A percentile compares a stretch with the other conserved stretches of the same genome.
phyloP scores from a whole-genome alignment of 1,140 invertebrate genomes.

The Sycophaga agraensis region DNA sequence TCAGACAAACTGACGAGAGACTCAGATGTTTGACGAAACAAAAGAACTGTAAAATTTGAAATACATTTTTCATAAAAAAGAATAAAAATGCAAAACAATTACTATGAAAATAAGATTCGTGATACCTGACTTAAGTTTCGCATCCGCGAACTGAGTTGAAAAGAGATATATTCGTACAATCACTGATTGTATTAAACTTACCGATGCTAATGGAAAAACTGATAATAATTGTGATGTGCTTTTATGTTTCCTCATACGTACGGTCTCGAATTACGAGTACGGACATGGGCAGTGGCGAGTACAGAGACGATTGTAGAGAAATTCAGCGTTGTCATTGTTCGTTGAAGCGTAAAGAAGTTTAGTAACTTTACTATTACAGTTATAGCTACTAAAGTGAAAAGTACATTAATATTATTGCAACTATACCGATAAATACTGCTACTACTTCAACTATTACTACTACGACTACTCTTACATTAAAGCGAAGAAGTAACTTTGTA shows the following conservation, averaged over 20 bases:
- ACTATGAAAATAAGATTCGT: not conserved
- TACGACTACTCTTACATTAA: conserved; percentile 16
- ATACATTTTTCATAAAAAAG: conserved; percentile 10
- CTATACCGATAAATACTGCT: not conserved
- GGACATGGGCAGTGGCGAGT: conserved; percentile 28
- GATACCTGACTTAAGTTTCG: conserved; percentile 2
- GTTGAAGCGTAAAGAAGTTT: conserved; percentile 42
- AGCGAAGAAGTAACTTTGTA: not conserved
- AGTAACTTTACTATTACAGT: conserved; percentile 37
- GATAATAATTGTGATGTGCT: conserved; percentile 41
- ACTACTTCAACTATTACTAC: conserved; percentile 1
- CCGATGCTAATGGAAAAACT: not conserved
- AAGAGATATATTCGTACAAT: not conserved
- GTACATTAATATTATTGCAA: not conserved
- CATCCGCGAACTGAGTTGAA: not conserved
- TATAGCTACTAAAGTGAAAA: conserved; percentile 17
- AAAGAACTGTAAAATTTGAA: not conserved
- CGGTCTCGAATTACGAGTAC: conserved; percentile 30
- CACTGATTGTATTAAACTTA: conserved; percentile 6
- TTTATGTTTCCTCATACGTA: conserved; percentile 40
- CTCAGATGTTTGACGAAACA: not conserved
- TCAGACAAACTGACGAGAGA: conserved; percentile 10
- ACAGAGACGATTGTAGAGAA: conserved; percentile 28
- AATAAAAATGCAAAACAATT: not conserved
- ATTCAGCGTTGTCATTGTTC: conserved; percentile 43